These are phyloP conservation scores for Heterodera carotae DNA, from an alignment of 1,140 invertebrate species.

Conservation along the genomic window DNA sequence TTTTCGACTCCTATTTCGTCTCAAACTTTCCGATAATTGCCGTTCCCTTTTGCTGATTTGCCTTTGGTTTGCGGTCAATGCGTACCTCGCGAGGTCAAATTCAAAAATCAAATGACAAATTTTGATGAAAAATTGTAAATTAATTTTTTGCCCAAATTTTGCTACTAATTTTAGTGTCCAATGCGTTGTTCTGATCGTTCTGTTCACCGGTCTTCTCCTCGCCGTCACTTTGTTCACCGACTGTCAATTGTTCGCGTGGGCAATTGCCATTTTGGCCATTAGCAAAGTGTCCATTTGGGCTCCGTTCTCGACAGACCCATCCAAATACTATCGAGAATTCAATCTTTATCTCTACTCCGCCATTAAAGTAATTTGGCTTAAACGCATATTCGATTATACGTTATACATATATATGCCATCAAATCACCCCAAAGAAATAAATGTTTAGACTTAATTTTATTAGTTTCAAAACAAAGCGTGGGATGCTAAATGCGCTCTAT, in stretches of 20 bases:
- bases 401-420: too few relatives aligned
- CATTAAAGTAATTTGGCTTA: slow-evolving; percentile 50
- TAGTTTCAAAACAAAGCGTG: not conserved
- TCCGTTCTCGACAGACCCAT: slow-evolving; percentile 39
- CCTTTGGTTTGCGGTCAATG: slow-evolving; percentile 44
- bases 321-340: slow-evolving; percentile 53
- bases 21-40: slow-evolving; percentile 9
- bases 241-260: slow-evolving; percentile 46
- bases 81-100: slow-evolving; percentile 16
- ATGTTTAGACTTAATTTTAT: too few relatives aligned
- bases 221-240: slow-evolving; percentile 26
- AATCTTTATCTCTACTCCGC: slow-evolving; percentile 49
- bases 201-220: slow-evolving; percentile 24
- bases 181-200: slow-evolving; percentile 32
- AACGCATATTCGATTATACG: too few relatives aligned
- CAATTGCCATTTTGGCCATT: slow-evolving; percentile 44
- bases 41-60: slow-evolving; percentile 40
- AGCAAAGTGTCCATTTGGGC: slow-evolving; percentile 29
- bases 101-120: not conserved
- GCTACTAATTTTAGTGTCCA: slow-evolving; percentile 29
- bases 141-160: slow-evolving; percentile 10
- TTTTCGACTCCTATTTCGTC: slow-evolving; percentile 33
- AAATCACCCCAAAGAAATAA: too few relatives aligned
- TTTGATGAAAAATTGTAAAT: slow-evolving; percentile 7
- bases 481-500: not conserved